A percentile compares a stretch with the other conserved stretches of the same genome.
These are phyloP conservation scores for Bothrops jararaca DNA, from an alignment of 2,113 vertebrate species.

Conservation along the genomic window DNA sequence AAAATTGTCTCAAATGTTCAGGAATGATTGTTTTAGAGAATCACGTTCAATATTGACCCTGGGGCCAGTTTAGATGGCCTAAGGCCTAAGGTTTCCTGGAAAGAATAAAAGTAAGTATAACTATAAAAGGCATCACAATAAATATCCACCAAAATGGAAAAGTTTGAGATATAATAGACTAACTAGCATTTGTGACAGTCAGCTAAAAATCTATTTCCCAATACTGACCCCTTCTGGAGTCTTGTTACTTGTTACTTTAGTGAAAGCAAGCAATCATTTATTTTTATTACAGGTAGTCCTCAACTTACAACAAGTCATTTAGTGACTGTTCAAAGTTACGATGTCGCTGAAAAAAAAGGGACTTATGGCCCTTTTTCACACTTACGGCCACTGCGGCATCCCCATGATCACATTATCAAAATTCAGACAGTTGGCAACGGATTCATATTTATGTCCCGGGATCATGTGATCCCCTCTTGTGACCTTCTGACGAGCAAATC, in stretches of 20 bases:
- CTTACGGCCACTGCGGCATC: too few species aligned
- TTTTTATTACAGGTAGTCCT: background rate
- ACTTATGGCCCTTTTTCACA: too few species aligned
- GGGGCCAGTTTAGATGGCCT: background rate
- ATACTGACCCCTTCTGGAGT: slow-evolving; percentile 7
- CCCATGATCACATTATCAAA: too few species aligned
- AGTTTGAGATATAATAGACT: background rate
- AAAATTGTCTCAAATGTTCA: background rate
- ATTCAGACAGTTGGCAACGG: too few species aligned
- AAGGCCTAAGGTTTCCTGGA: background rate
- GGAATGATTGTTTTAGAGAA: background rate
- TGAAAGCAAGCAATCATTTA: background rate
- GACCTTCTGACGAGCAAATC: too few species aligned
- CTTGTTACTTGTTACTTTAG: background rate
- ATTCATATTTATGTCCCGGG: too few species aligned
- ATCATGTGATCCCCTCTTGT: too few species aligned
- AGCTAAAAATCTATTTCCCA: background rate
- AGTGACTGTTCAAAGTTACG: too few species aligned
- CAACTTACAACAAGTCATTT: too few species aligned
- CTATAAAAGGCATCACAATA: background rate
- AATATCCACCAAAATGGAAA: background rate
- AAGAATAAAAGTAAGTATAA: background rate
- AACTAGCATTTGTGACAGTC: background rate
- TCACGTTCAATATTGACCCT: background rate
- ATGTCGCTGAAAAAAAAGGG: too few species aligned